Percentiles rank a stretch among this genome's conserved stretches.
Conservation (phyloP, 2,113 vertebrate species). For the Percina caprodes region DNA sequence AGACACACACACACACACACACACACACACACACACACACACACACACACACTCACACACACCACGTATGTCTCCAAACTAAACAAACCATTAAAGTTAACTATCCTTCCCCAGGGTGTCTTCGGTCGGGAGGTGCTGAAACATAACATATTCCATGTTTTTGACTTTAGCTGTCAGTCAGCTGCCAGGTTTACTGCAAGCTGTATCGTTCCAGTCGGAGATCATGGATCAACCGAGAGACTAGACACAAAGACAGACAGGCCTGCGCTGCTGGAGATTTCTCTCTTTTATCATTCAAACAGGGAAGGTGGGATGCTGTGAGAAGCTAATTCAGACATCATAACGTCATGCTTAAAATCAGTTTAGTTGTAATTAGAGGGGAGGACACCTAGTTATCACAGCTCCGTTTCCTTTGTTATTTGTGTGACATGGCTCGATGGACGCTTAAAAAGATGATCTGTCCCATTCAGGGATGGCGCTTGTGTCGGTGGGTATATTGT, state of each 20-base stretch:
- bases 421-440: constrained; percentile 26
- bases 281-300: constrained; percentile 43
- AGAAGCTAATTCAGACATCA: constrained; percentile 63
- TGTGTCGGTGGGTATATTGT: constrained; percentile 21
- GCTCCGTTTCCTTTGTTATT: constrained; percentile 48
- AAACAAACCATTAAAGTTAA: constrained; percentile 72
- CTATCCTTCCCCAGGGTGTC: constrained; percentile 58
- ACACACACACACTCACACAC: not conserved
- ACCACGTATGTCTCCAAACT: constrained; percentile 44
- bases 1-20: constrained; percentile 1
- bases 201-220: constrained; percentile 48
- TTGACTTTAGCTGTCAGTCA: constrained; percentile 71
- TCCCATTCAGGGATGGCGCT: constrained; percentile 17
- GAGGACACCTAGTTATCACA: constrained; percentile 46
- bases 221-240: constrained; percentile 44
- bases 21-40: not conserved
- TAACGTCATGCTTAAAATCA: constrained; percentile 36
- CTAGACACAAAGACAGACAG: constrained; percentile 40
- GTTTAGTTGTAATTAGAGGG: constrained; percentile 56
- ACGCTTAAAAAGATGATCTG: constrained; percentile 23
- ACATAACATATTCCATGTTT: constrained; percentile 68
- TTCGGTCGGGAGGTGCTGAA: constrained; percentile 64
- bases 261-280: constrained; percentile 30
- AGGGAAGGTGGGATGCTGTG: constrained; percentile 36
- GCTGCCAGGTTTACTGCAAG: constrained; percentile 57